Base-by-base conservation (phyloP, 1,140 invertebrate species). In the Pentalonia nigronervosa region DNA sequence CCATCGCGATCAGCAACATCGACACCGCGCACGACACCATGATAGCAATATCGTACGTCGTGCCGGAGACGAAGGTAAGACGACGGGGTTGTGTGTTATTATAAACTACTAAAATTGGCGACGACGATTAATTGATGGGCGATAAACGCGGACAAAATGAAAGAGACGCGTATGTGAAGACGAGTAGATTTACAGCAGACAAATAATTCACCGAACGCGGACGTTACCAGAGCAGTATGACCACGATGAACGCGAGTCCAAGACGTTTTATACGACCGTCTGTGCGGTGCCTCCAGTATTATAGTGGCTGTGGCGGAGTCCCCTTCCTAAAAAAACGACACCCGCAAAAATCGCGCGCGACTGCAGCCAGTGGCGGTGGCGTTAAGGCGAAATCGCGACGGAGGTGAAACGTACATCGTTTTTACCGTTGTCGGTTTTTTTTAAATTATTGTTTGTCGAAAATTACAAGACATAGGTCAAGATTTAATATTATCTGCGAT, bases 231-330 rank as follows among this genome's bases (percentile, higher is more conserved):
- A 81, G 81, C 81, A n/a, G 34, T 86, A 93, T 83, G 56, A 93
- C 91, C 36, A 45, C 67, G 48, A 56, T 17, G 81, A 25, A 53
- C 81, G 20, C 25, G 81, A 34, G 34, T 11, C 45, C 14, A 53
- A 50, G 76, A 83, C 76, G 91, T 93, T 93, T 93, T 93, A 93
- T 93, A 84, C 67, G 90, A 30, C 90, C 45, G 56, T 23, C 67
- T n/a, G n/a, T n/a, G 67, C 25, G 41, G 36, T 23, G 25, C 83
- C 47, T 45, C 84, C 30, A 86, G 41, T 84, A 45, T 41, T 41
- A 36, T 41, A 41, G 23, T 41, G 14, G 14, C 87, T n/a, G 48
- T 41, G 7, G 56, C 6, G 11, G 48, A 86, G 25, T 34, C 81
- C 76, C 76, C 91, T 23, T 34, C 48, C 48, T 25, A 48, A 11